A percentile compares a stretch with the other conserved stretches of the same genome.
These are phyloP conservation scores for western clawed frog (Xenopus tropicalis) DNA, from an alignment of 2,113 vertebrate species.

Conservation along the genomic window DNA sequence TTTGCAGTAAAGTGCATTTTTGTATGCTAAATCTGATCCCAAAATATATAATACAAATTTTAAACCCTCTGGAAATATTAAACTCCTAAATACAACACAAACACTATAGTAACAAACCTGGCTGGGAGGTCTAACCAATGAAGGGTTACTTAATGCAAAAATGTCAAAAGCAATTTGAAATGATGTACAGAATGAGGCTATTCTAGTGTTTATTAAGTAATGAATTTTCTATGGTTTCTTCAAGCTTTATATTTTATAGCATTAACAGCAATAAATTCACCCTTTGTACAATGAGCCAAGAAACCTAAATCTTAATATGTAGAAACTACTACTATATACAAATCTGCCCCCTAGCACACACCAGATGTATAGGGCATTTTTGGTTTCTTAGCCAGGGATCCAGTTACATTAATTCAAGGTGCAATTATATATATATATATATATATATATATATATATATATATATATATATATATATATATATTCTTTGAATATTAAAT, in stretches of 20 bases:
- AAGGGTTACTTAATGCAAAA: slow-evolving; percentile 6
- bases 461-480: too few relatives aligned
- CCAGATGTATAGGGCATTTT: too few relatives aligned
- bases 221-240: slow-evolving; percentile 30
- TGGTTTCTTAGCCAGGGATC: too few relatives aligned
- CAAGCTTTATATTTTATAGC: slow-evolving; percentile 12
- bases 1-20: too few relatives aligned
- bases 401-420: too few relatives aligned
- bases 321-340: slow-evolving; percentile 5
- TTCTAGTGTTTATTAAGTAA: slow-evolving; percentile 35
- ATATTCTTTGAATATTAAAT: too few relatives aligned
- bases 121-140: slow-evolving; percentile 10
- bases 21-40: too few relatives aligned
- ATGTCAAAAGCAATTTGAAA: slow-evolving; percentile 14
- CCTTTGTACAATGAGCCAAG: slow-evolving; percentile 20
- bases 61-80: not conserved
- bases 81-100: not conserved
- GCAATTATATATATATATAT: too few relatives aligned
- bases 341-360: too few relatives aligned
- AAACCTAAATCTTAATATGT: slow-evolving; percentile 17
- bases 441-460: too few relatives aligned
- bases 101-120: not conserved
- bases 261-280: slow-evolving; percentile 13
- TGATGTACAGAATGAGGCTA: slow-evolving; percentile 2
- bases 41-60: too few relatives aligned